Conservation (phyloP, 2,797 vertebrate genomes). For the Loris lydekkerianus region DNA sequence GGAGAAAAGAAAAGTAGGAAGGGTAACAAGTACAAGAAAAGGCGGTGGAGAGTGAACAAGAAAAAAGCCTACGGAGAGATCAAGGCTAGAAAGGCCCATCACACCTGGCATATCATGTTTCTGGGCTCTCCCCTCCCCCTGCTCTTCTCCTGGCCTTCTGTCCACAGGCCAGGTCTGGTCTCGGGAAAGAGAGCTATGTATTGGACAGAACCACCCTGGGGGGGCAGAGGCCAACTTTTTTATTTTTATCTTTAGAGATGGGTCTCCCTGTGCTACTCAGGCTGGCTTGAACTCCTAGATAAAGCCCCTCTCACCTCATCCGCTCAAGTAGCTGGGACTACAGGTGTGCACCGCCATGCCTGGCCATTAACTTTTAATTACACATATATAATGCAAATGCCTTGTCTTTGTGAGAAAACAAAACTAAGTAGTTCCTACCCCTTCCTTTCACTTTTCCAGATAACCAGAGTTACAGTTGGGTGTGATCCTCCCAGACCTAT, state of each 20-base stretch:
- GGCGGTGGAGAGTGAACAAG: background rate
- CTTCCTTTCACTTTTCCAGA: background rate
- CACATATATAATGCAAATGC: background rate
- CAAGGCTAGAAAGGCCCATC: background rate
- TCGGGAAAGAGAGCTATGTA: background rate
- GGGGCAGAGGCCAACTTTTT: background rate
- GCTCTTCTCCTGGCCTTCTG: background rate
- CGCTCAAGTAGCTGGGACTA: background rate
- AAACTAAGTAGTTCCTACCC: background rate
- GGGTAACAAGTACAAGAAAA: background rate
- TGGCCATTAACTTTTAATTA: background rate
- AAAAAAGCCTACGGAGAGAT: background rate
- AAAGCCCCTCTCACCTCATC: background rate
- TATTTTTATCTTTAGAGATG: background rate
- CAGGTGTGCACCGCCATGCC: background rate
- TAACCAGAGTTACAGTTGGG: background rate
- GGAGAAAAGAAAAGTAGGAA: constrained; percentile 66
- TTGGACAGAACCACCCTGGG: background rate
- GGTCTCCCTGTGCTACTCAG: background rate
- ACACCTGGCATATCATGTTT: background rate
- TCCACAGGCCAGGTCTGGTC: background rate
- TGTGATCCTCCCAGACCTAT: background rate
- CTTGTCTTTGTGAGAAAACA: background rate
- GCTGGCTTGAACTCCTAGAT: background rate
- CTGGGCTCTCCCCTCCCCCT: background rate